Conservation (phyloP, 37 sponge, comb jelly and placozoan species). For the Eunapius fragilis region DNA sequence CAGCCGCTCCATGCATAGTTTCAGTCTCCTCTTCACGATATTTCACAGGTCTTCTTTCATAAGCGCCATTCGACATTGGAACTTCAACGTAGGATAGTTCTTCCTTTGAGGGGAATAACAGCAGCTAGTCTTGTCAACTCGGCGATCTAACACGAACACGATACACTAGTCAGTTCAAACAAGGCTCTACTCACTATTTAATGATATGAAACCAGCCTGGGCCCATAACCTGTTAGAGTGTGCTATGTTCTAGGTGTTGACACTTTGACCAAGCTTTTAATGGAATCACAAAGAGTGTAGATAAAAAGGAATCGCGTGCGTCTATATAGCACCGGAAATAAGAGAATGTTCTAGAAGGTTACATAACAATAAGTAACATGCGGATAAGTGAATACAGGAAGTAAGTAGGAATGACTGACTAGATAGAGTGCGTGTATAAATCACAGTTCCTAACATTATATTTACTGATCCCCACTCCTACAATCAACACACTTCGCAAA, state of each 20-base stretch:
- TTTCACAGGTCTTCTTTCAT: too few species aligned
- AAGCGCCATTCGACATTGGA: too few species aligned
- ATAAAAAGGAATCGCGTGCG: background rate
- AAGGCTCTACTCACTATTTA: background rate
- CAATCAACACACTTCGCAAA: too few species aligned
- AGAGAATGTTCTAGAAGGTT: background rate
- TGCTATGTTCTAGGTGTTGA: background rate
- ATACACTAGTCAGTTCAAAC: background rate
- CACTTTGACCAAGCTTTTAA: background rate
- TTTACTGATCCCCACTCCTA: too few species aligned
- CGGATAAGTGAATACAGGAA: background rate
- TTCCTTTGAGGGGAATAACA: too few species aligned
- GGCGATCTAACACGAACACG: too few species aligned
- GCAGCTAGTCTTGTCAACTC: too few species aligned
- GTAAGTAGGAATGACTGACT: background rate
- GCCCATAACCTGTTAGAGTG: slow-evolving; percentile 8
- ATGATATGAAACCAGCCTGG: slow-evolving; percentile 2
- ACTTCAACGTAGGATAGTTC: too few species aligned
- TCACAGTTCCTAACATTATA: background rate
- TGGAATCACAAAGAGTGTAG: background rate
- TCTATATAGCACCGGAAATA: background rate
- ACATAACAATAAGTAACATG: background rate
- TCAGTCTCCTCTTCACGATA: too few species aligned
- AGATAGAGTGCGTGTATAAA: background rate
- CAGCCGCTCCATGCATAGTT: too few species aligned